Evolutionary conservation across 2,888 invertebrate genomes (phyloP).

Genomic region (Blastobasis adustella): DNA sequence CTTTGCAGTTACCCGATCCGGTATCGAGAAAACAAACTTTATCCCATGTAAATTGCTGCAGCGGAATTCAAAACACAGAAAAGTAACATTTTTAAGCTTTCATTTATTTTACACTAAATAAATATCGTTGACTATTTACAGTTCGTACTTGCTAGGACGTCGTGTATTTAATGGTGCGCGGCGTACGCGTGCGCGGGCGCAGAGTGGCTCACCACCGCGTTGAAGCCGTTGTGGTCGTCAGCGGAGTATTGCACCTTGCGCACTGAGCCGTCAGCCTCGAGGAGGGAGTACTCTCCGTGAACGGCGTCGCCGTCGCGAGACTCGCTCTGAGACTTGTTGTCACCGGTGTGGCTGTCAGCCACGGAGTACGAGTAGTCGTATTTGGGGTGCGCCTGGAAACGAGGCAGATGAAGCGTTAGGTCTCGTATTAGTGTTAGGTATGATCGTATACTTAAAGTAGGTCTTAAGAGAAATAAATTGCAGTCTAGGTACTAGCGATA

Average conservation of each 20-base stretch:
- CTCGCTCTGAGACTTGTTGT: constrained; percentile 68
- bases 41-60: too few species aligned
- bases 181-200: constrained; percentile 34
- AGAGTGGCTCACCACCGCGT: constrained; percentile 53
- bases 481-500: too few species aligned
- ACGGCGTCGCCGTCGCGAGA: constrained; percentile 44
- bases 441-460: too few species aligned
- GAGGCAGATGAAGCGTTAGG: not conserved
- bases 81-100: constrained; percentile 9
- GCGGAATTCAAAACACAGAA: not conserved
- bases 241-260: constrained; percentile 71
- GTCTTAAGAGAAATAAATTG: too few species aligned
- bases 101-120: constrained; percentile 13
- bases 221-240: constrained; percentile 65
- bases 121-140: constrained; percentile 19
- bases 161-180: constrained; percentile 1
- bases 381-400: constrained; percentile 61
- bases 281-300: constrained; percentile 62
- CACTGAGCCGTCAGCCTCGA: constrained; percentile 70
- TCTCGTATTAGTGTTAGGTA: too few species aligned
- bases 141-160: constrained; percentile 4
- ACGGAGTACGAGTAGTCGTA: constrained; percentile 75
- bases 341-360: constrained; percentile 72
- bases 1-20: too few species aligned
- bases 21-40: too few species aligned